phyloP scores from a whole-genome alignment of 2,888 invertebrate species.

The Acronicta alni region DNA sequence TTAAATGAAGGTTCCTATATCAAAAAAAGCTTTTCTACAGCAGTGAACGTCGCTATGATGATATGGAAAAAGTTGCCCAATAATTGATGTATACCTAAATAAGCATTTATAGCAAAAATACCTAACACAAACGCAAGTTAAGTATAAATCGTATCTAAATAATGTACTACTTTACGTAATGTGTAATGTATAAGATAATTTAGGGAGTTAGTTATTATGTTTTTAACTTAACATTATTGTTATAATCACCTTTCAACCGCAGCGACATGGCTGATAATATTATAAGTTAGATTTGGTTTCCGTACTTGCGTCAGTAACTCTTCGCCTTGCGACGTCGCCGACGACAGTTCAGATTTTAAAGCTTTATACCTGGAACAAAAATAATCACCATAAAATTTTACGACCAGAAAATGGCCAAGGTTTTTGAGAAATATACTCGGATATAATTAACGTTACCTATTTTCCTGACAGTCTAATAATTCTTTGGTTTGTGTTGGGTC shows the following conservation, averaged over 20 bases:
- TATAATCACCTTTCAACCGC: conserved; percentile 94
- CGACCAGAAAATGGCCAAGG: neutral
- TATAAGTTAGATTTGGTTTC: conserved; percentile 91
- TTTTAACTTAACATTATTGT: too few relatives aligned
- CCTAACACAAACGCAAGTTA: too few relatives aligned
- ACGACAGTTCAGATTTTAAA: conserved; percentile 95
- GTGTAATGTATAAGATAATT: too few relatives aligned
- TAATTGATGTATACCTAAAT: too few relatives aligned
- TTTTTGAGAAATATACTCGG: conserved; percentile 8
- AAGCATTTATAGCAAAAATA: too few relatives aligned
- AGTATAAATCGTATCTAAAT: too few relatives aligned
- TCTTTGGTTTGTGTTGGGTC: conserved; percentile 97
- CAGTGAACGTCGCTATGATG: too few relatives aligned
- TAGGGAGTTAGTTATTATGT: too few relatives aligned
- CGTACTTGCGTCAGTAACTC: conserved; percentile 94
- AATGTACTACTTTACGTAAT: too few relatives aligned
- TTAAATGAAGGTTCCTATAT: too few relatives aligned
- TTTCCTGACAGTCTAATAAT: conserved; percentile 94
- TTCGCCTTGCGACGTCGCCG: conserved; percentile 97
- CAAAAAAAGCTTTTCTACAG: too few relatives aligned
- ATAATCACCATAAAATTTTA: conserved; percentile 18
- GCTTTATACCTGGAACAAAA: conserved; percentile 89
- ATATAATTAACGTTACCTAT: conserved; percentile 82
- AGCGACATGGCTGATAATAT: conserved; percentile 95
- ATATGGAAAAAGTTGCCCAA: too few relatives aligned